Evolutionary conservation across 2,113 vertebrate genomes (phyloP).

Genomic region (Lipotes vexillifer): DNA sequence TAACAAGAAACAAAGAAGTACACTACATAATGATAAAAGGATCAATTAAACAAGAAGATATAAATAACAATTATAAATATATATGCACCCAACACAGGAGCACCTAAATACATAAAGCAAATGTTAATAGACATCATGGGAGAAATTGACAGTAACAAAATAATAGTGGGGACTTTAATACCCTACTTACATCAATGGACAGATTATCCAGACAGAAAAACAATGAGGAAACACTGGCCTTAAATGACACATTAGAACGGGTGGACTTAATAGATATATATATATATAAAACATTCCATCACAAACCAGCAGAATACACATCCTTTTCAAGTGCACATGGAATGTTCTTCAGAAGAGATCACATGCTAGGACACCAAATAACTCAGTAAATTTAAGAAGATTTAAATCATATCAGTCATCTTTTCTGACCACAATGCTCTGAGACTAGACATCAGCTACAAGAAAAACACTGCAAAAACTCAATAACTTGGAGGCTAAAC

Average conservation of each 20-base stretch:
- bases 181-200: not conserved
- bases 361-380: not conserved
- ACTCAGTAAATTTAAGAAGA: not conserved
- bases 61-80: not conserved
- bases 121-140: not conserved
- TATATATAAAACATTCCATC: not conserved
- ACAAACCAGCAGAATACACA: not conserved
- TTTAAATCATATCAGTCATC: not conserved
- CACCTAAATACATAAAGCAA: not conserved
- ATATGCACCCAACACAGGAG: not conserved
- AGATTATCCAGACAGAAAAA: not conserved
- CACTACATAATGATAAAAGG: not conserved
- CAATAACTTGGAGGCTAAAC: not conserved
- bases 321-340: not conserved
- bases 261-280: not conserved
- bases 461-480: not conserved
- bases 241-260: not conserved
- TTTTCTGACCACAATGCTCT: not conserved
- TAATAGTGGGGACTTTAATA: not conserved
- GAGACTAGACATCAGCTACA: not conserved
- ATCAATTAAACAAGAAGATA: not conserved
- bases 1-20: not conserved
- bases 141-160: not conserved
- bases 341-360: not conserved
- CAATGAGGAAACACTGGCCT: not conserved